Base-by-base conservation (phyloP, 2,888 invertebrate species). In the Beris chalybata region DNA sequence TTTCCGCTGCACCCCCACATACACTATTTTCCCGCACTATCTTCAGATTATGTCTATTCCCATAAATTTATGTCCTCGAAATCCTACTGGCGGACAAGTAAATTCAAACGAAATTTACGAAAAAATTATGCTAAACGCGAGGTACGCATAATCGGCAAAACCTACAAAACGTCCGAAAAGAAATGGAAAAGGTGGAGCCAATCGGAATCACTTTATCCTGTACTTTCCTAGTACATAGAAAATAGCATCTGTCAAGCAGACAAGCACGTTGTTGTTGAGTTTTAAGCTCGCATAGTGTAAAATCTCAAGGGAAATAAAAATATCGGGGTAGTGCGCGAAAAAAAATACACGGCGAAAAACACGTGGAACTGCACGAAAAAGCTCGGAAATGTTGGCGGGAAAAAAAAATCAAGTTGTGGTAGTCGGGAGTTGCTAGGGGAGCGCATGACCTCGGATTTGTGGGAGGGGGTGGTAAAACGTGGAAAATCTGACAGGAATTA, bases 181-280 rank as follows among this genome's bases (percentile, higher is more conserved):
- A 64, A 54, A 64, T 52, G 53, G 64, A 64, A 64, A 64, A 64
- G 55, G 64, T 64, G 64, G 64, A 64, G 64, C 64, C 64, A 64
- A 64, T 64, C 55, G 48, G 31, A 64, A 61, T 61, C 61, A 50
- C 50, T 43, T 61, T 50, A 61, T 52, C 50, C 61, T 50, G 61
- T 61, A 13, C 50, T 61, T 47, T 11, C 22, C 45, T 13, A 50
- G 43, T 61, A 61, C 45, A 61, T 61, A 61, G 61, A 52, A 61
- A 61, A 61, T 29, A 47, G 61, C 61, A 61, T 61, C 61, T 61
- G 61, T 61, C 61, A 61, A 52, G 50, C 50, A 50, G 61, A 61
- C 61, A 61, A 52, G 30, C 61, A 61, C 50, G 61, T 61, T 61
- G 61, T 61, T 61, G 50, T 61, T 50, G 52, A 38, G 9, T 50